A percentile compares a stretch with the other conserved stretches of the same genome.
Evolutionary conservation across 2,888 invertebrate species (phyloP).

Genomic region (Apodemia mormo): DNA sequence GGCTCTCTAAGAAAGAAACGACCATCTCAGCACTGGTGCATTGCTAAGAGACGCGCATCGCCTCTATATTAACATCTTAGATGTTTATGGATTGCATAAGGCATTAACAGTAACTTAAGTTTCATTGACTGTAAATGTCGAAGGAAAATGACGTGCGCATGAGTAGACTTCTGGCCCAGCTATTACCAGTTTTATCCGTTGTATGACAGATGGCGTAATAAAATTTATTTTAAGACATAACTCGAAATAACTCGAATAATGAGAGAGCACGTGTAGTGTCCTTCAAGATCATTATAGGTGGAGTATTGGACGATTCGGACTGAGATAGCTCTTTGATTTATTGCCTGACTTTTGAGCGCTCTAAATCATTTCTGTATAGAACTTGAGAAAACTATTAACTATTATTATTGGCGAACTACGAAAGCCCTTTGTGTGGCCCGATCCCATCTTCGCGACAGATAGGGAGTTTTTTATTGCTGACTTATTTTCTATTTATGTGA

Average conservation of each 20-base stretch:
- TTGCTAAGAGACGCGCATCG: too few species aligned
- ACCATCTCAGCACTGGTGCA: too few species aligned
- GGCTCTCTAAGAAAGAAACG: too few species aligned
- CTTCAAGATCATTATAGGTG: constrained; percentile 55
- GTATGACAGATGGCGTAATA: constrained; percentile 77
- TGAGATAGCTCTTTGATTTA: constrained; percentile 73
- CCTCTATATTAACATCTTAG: too few species aligned
- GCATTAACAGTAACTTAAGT: constrained; percentile 66
- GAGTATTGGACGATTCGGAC: constrained; percentile 56
- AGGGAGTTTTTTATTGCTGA: constrained; percentile 54
- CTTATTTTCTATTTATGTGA: constrained; percentile 52
- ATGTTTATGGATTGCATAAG: constrained; percentile 42
- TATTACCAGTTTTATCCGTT: constrained; percentile 69
- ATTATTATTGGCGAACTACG: constrained; percentile 75
- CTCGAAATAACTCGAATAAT: constrained; percentile 66
- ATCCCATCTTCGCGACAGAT: constrained; percentile 42
- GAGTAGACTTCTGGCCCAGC: constrained; percentile 59
- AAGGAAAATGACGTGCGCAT: constrained; percentile 54
- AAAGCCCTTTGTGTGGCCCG: constrained; percentile 60
- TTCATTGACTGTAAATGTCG: constrained; percentile 74
- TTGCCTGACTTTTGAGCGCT: constrained; percentile 72
- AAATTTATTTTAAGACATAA: constrained; percentile 77
- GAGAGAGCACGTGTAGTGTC: constrained; percentile 71
- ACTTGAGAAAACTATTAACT: constrained; percentile 79
- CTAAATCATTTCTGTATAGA: constrained; percentile 77